These are phyloP conservation scores for Oreortyx pictus DNA, from an alignment of 2,797 vertebrate species.

Conservation along the genomic window DNA sequence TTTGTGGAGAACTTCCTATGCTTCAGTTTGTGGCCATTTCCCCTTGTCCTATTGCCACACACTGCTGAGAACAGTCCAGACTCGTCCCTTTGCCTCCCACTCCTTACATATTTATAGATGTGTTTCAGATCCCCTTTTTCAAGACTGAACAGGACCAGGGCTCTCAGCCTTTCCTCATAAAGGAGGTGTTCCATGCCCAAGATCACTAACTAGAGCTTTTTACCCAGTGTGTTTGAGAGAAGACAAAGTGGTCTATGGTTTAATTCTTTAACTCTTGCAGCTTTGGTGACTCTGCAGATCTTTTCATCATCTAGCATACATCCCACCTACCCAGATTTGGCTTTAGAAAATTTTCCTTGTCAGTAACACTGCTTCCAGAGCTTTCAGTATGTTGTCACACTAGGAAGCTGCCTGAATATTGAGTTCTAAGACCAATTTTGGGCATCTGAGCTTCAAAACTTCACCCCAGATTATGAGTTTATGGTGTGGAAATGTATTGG, in stretches of 20 bases:
- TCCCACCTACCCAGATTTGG: not conserved
- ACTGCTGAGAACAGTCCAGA: too few species aligned
- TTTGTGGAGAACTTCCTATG: too few species aligned
- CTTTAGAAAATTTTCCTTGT: not conserved
- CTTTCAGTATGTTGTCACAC: not conserved
- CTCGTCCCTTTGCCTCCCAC: too few species aligned
- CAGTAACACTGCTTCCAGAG: not conserved
- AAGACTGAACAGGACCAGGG: too few species aligned
- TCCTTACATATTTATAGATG: too few species aligned
- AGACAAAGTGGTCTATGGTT: not conserved
- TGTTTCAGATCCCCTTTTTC: too few species aligned
- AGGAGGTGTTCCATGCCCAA: too few species aligned
- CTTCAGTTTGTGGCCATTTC: too few species aligned
- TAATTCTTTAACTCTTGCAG: not conserved
- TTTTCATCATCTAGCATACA: not conserved
- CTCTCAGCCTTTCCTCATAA: too few species aligned
- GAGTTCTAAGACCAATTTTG: not conserved
- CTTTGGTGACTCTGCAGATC: not conserved
- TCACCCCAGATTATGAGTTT: not conserved
- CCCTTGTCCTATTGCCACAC: too few species aligned
- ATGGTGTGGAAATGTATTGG: slow-evolving; percentile 78
- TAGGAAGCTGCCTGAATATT: not conserved
- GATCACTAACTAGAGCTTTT: not conserved
- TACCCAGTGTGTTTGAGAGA: not conserved
- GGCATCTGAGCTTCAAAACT: not conserved